A percentile compares a stretch with the other conserved stretches of the same genome.
Conservation (phyloP, 2,797 vertebrate genomes). For the Rousettus madagascariensis region DNA sequence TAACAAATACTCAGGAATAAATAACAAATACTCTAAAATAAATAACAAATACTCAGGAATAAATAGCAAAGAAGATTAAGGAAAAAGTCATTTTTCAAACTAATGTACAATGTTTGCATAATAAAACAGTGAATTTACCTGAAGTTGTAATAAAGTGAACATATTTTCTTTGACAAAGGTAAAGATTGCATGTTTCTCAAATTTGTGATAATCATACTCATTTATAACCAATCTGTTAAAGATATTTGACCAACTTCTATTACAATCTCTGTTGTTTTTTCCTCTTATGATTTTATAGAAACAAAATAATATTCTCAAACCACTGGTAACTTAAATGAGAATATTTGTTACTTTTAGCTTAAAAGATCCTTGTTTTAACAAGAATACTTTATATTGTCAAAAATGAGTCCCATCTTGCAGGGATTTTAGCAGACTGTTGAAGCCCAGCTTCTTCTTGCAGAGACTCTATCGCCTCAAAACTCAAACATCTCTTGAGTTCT, state of each 20-base stretch:
- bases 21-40: not conserved
- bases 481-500: not conserved
- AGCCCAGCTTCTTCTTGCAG: not conserved
- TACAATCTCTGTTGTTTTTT: not conserved
- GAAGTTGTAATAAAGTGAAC: not conserved
- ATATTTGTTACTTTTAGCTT: not conserved
- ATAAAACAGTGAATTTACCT: not conserved
- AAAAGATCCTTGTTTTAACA: not conserved
- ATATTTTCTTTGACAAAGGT: not conserved
- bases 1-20: not conserved
- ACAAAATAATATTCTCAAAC: constrained; percentile 26
- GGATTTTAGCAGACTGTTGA: not conserved
- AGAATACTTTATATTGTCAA: not conserved
- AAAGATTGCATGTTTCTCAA: not conserved
- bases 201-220: not conserved
- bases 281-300: not conserved
- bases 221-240: not conserved
- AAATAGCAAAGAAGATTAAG: not conserved
- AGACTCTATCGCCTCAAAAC: not conserved
- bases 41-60: not conserved
- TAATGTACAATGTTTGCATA: not conserved
- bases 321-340: not conserved
- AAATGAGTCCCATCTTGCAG: not conserved
- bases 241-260: not conserved
- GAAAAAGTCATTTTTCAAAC: not conserved